These are phyloP conservation scores for Diorhabda elongata DNA, from an alignment of 1,140 invertebrate species.

Conservation along the genomic window DNA sequence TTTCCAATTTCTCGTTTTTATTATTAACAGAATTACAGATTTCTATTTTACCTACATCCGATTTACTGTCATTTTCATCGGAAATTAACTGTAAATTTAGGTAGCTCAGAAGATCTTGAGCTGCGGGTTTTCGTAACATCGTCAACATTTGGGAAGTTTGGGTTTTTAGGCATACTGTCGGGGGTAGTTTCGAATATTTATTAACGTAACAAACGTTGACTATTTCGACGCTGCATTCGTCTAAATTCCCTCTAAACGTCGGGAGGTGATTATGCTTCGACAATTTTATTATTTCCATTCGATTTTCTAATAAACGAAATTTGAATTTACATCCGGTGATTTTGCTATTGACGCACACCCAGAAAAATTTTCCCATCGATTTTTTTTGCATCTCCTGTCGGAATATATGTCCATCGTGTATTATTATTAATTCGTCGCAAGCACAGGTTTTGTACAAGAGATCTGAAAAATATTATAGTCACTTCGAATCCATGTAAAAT, in stretches of 20 bases:
- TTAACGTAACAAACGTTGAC: neutral
- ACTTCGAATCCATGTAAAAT: no score
- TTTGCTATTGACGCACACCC: neutral
- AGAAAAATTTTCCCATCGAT: neutral
- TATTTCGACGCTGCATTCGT: neutral
- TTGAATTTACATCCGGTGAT: neutral
- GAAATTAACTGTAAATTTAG: no score
- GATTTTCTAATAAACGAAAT: neutral
- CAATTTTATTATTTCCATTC: neutral
- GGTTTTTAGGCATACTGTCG: no score
- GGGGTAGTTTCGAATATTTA: neutral
- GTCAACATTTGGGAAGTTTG: no score
- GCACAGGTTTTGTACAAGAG: no score
- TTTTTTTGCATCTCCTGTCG: neutral
- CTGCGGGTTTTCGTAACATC: no score
- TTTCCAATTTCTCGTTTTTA: no score
- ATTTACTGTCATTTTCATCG: no score
- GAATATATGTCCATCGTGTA: neutral
- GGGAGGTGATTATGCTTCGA: neutral
- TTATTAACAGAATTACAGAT: no score
- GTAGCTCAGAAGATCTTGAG: no score
- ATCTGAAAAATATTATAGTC: no score
- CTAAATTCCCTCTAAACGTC: neutral
- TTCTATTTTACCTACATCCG: no score
- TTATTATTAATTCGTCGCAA: neutral